Conservation (phyloP, 2,797 vertebrate genomes). For the Neosilurus mollespiculum region DNA sequence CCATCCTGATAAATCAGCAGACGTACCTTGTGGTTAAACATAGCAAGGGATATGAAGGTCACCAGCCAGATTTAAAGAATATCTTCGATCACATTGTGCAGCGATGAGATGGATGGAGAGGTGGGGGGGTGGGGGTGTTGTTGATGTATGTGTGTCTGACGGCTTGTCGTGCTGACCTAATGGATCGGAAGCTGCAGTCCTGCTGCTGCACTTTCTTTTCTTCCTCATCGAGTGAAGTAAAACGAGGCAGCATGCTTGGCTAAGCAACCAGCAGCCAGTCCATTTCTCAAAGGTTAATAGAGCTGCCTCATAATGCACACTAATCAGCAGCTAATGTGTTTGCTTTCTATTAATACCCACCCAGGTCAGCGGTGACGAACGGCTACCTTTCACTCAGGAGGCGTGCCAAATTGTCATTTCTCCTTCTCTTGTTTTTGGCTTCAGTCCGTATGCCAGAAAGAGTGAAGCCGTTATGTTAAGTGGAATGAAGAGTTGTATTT, state of each 20-base stretch:
- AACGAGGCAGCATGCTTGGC: conserved; percentile 61
- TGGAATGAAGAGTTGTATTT: conserved; percentile 23
- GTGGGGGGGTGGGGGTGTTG: conserved; percentile 17
- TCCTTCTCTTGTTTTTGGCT: conserved; percentile 39
- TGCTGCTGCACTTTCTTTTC: conserved; percentile 60
- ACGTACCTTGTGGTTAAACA: not conserved
- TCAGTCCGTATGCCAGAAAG: not conserved
- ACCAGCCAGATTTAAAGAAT: not conserved
- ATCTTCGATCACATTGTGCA: not conserved
- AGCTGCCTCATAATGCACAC: conserved; percentile 65
- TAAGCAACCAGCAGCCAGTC: conserved; percentile 61
- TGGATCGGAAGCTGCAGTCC: conserved; percentile 65
- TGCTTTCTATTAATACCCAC: conserved; percentile 62
- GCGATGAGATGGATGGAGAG: not conserved
- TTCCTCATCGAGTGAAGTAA: conserved; percentile 51
- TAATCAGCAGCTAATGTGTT: conserved; percentile 73
- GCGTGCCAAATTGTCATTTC: conserved; percentile 33
- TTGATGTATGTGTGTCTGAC: conserved; percentile 72
- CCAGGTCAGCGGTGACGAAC: conserved; percentile 61
- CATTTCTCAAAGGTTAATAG: conserved; percentile 73
- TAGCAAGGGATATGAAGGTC: too few species aligned
- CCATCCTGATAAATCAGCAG: not conserved
- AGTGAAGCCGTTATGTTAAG: conserved; percentile 36
- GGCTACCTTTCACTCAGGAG: conserved; percentile 57
- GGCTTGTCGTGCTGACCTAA: conserved; percentile 77